Conservation (phyloP, 2,888 invertebrate species). For the Venusia cambrica region DNA sequence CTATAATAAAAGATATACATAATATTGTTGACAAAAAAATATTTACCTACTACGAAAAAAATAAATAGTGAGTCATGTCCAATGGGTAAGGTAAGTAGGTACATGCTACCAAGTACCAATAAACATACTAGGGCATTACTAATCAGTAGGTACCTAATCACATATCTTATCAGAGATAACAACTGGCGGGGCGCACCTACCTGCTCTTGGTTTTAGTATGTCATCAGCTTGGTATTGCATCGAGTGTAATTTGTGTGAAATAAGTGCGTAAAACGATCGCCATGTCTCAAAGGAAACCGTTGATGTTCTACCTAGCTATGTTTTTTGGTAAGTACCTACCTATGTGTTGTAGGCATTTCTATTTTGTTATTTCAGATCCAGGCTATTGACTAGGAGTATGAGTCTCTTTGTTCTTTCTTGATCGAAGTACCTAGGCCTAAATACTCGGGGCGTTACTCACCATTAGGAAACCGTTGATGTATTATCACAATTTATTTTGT, state of each 20-base stretch:
- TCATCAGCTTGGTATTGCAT: slow-evolving; percentile 37
- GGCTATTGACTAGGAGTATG: too few relatives aligned
- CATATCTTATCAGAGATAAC: slow-evolving; percentile 62
- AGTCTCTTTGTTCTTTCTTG: slow-evolving; percentile 2
- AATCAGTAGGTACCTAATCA: slow-evolving; percentile 71
- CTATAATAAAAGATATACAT: too few relatives aligned
- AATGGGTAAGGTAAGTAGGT: too few relatives aligned
- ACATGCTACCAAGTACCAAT: slow-evolving; percentile 18
- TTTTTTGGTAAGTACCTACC: slow-evolving; percentile 77
- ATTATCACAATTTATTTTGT: slow-evolving; percentile 17
- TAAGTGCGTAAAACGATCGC: slow-evolving; percentile 36
- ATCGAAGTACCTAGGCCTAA: neutral
- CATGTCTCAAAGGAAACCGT: slow-evolving; percentile 64
- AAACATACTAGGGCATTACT: slow-evolving; percentile 41
- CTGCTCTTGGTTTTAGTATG: slow-evolving; percentile 43
- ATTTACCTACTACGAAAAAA: slow-evolving; percentile 20
- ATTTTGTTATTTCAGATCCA: too few relatives aligned
- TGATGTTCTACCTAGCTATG: slow-evolving; percentile 75
- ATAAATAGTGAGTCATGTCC: slow-evolving; percentile 28
- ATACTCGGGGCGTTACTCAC: slow-evolving; percentile 7
- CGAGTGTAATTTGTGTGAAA: slow-evolving; percentile 31
- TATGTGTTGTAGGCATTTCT: too few relatives aligned
- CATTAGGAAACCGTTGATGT: too few relatives aligned
- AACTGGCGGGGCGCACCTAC: slow-evolving; percentile 50
- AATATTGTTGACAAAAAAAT: too few relatives aligned